These are phyloP conservation scores for Electrophaes corylata DNA, from an alignment of 2,888 invertebrate genomes.

Conservation along the genomic window DNA sequence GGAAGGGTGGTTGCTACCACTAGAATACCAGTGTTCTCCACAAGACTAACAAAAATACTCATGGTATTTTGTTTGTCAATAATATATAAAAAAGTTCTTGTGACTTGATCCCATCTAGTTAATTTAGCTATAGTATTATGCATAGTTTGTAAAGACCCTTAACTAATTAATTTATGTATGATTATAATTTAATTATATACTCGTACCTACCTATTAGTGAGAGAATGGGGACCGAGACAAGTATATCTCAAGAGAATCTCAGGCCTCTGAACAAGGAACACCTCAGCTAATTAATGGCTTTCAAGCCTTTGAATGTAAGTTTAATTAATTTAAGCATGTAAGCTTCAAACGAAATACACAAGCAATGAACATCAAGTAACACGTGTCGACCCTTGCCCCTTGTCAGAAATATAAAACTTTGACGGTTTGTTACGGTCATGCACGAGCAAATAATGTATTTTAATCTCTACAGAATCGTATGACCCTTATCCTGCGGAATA, in stretches of 20 bases:
- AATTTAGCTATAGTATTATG: not conserved
- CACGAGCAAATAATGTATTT: conserved; percentile 77
- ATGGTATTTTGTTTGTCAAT: too few relatives aligned
- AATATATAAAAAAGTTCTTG: too few relatives aligned
- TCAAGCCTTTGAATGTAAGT: conserved; percentile 19
- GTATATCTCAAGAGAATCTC: conserved; percentile 5
- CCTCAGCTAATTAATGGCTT: conserved; percentile 27
- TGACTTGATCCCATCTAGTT: too few relatives aligned
- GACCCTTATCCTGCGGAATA: conserved; percentile 68
- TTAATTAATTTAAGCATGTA: conserved; percentile 37
- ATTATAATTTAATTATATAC: not conserved
- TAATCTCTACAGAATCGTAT: conserved; percentile 70
- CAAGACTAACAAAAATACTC: too few relatives aligned
- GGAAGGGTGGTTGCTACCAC: too few relatives aligned
- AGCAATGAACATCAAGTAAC: conserved; percentile 54
- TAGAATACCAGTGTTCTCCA: too few relatives aligned
- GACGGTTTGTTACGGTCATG: conserved; percentile 67
- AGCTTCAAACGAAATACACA: conserved; percentile 45
- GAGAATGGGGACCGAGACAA: not conserved
- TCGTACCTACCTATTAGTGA: too few relatives aligned
- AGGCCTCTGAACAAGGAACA: conserved; percentile 17
- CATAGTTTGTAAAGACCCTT: not conserved
- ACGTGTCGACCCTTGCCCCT: conserved; percentile 61
- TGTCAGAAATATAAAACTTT: conserved; percentile 77
- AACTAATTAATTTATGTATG: conserved; percentile 2